Evolutionary conservation across 2,113 vertebrate species (phyloP).

Genomic region (Brachirus orientalis): DNA sequence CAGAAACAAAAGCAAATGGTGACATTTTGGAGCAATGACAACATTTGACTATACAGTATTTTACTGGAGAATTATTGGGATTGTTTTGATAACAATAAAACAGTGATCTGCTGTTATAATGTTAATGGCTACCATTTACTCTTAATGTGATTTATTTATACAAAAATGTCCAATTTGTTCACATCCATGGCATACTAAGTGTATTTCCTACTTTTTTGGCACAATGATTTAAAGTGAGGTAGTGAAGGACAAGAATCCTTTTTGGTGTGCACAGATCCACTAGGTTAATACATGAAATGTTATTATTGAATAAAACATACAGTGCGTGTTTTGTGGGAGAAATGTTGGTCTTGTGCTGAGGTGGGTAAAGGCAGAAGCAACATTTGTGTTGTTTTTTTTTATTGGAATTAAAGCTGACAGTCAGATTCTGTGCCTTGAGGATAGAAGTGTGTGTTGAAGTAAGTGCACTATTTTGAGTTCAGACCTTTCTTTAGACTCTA

Average conservation of each 20-base stretch:
- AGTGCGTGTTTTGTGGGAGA: not conserved
- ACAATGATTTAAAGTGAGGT: too few species aligned
- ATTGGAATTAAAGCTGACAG: constrained; percentile 36
- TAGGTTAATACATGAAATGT: constrained; percentile 16
- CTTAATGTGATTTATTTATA: too few species aligned
- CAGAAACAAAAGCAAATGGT: too few species aligned
- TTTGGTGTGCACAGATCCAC: not conserved
- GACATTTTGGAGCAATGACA: too few species aligned
- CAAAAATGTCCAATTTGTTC: too few species aligned
- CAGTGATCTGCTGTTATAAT: not conserved
- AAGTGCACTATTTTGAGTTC: constrained; percentile 37
- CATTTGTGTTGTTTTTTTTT: constrained; percentile 46
- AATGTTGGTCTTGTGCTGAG: not conserved
- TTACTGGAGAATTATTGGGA: too few species aligned
- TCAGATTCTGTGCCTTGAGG: constrained; percentile 8
- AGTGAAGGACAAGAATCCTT: too few species aligned
- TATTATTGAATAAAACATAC: constrained; percentile 1
- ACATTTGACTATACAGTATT: too few species aligned
- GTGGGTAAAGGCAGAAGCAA: constrained; percentile 27
- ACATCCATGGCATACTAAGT: too few species aligned
- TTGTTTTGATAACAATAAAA: not conserved
- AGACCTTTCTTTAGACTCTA: constrained; percentile 24
- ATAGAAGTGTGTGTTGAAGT: constrained; percentile 22
- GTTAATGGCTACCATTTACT: too few species aligned
- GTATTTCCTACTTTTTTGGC: too few species aligned